Evolutionary conservation across 2,113 vertebrate genomes (phyloP).

Genomic region (Dolichotis patagonum): DNA sequence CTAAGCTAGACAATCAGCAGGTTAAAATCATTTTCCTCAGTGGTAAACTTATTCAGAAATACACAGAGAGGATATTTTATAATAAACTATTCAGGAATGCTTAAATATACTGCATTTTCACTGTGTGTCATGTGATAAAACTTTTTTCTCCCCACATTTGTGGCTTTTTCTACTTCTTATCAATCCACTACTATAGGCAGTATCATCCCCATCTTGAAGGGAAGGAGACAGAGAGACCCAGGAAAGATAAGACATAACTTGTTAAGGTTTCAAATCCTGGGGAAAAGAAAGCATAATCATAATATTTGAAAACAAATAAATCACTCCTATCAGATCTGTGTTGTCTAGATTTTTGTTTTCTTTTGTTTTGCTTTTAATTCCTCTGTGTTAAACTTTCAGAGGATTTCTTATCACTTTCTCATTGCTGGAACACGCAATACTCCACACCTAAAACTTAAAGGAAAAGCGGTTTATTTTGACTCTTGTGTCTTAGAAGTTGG

Average conservation of each 20-base stretch:
- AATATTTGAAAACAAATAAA: background rate
- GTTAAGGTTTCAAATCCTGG: background rate
- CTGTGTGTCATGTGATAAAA: background rate
- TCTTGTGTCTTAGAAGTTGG: background rate
- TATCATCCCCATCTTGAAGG: background rate
- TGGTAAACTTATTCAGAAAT: background rate
- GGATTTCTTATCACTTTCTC: background rate
- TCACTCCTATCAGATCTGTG: background rate
- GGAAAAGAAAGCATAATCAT: background rate
- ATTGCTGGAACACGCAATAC: background rate
- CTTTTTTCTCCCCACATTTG: background rate
- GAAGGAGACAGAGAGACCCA: background rate
- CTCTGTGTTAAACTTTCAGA: background rate
- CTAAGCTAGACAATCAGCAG: background rate
- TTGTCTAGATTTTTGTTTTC: background rate
- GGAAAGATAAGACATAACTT: background rate
- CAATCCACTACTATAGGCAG: background rate
- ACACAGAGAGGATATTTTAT: background rate
- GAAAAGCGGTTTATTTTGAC: background rate
- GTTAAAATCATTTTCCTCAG: background rate
- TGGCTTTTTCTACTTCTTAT: background rate
- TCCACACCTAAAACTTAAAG: background rate
- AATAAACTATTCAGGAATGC: background rate
- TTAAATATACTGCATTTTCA: background rate
- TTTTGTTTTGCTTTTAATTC: background rate